phyloP scores from a whole-genome alignment of 2,888 invertebrate species.

The Apeira syringaria region DNA sequence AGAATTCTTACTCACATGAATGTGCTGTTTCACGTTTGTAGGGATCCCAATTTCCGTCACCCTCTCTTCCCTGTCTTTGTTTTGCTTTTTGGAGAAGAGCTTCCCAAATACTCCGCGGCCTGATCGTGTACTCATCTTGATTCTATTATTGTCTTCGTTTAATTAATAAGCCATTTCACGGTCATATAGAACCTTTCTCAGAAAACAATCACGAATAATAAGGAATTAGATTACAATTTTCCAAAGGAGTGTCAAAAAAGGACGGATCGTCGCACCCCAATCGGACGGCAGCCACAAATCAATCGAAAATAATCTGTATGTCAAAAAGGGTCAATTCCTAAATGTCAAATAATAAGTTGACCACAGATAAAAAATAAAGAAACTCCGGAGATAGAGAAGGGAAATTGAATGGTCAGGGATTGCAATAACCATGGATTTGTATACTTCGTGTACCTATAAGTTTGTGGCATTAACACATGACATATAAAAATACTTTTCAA shows the following conservation, averaged over 20 bases:
- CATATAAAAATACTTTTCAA: too few relatives aligned
- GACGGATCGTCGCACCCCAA: conserved; percentile 59
- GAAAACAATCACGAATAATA: conserved; percentile 43
- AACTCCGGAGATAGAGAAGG: too few relatives aligned
- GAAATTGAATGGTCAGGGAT: too few relatives aligned
- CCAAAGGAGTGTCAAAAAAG: conserved; percentile 74
- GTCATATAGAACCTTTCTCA: conserved; percentile 54
- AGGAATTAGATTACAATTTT: conserved; percentile 46
- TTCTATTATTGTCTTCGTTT: conserved; percentile 38
- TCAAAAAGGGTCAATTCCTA: too few relatives aligned
- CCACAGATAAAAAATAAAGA: too few relatives aligned
- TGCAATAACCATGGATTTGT: too few relatives aligned
- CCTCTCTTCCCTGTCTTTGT: conserved; percentile 70
- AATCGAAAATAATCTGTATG: too few relatives aligned
- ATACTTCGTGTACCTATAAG: too few relatives aligned
- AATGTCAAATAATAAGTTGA: too few relatives aligned
- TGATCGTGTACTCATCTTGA: conserved; percentile 77
- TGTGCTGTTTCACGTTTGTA: conserved; percentile 92
- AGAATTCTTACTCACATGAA: conserved; percentile 93
- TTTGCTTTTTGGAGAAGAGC: conserved; percentile 74
- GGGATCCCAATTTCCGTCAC: conserved; percentile 91
- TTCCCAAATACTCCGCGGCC: conserved; percentile 77
- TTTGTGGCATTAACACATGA: too few relatives aligned
- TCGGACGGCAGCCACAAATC: conserved; percentile 47
- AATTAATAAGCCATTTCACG: conserved; percentile 62